A percentile compares a stretch with the other conserved stretches of the same genome.
phyloP scores from a whole-genome alignment of 2,113 vertebrate species.

The Camelus dromedarius region DNA sequence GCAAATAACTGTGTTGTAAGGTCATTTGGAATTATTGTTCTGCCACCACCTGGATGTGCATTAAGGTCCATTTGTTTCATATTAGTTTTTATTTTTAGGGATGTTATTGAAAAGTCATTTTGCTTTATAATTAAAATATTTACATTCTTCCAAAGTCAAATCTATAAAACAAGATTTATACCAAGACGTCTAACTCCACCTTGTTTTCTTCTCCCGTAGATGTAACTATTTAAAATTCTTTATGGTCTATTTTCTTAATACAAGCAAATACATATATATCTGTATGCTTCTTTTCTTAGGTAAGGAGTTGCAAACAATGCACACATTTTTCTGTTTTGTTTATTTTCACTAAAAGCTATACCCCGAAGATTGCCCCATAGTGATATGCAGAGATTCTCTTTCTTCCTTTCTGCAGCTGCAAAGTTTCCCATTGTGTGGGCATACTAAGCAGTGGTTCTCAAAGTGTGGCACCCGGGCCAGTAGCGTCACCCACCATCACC shows the following conservation, averaged over 20 bases:
- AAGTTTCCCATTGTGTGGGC: background rate
- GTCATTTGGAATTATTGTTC: background rate
- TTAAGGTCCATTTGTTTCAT: background rate
- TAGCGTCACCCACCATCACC: background rate
- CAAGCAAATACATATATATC: background rate
- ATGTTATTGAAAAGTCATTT: conserved; percentile 11
- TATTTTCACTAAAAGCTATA: background rate
- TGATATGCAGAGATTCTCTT: background rate
- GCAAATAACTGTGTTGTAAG: background rate
- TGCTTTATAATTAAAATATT: conserved; percentile 15
- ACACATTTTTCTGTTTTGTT: background rate
- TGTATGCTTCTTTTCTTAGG: background rate
- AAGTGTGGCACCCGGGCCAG: background rate
- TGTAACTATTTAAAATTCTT: background rate
- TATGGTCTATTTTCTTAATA: background rate
- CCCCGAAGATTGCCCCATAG: background rate
- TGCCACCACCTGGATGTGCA: background rate
- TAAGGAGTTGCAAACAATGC: background rate
- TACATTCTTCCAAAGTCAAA: conserved; percentile 14
- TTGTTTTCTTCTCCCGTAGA: background rate
- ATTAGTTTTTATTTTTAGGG: background rate
- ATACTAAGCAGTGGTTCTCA: background rate
- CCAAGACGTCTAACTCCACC: background rate
- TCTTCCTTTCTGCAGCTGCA: background rate
- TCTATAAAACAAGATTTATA: background rate